Base-by-base conservation (phyloP, 1,140 invertebrate genomes). In the Planococcus citri region DNA sequence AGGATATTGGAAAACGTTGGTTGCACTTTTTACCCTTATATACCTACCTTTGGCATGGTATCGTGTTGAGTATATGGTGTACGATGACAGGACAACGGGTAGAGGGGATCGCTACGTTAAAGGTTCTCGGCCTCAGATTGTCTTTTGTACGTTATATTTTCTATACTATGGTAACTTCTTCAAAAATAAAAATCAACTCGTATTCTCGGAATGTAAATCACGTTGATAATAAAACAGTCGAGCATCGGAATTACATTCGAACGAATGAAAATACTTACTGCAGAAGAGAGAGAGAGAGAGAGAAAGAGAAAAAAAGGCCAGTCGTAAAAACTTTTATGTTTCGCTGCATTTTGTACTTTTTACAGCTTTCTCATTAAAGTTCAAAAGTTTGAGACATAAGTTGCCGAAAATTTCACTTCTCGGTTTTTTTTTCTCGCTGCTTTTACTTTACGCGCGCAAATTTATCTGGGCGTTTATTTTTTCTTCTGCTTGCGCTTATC, bases 251-350 rank as follows among this genome's bases (percentile, higher is more conserved):
- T 51, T 51, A 51, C 41, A 20, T 51, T 51, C 41, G 41, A 51
- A n/a, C 41, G 41, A 51, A 51, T 51, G 41, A 51, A 51, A 51
- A 51, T 20, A 20, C 41, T 51, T 20, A 20, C 41, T 51, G n/a
- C 41, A 20, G 29, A n/a, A n/a, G n/a, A n/a, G n/a, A n/a, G n/a
- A n/a, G n/a, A n/a, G n/a, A 37, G 33, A 37, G 33, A n/a, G 33
- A 6, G 33, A 6, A 37, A 37, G 6, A 14, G n/a, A 51, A 51
- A 51, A 51, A 51, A 51, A 51, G 17, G 17, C 41, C 41, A 51
- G 41, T 51, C 41, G 41, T 51, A 51, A 51, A 51, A 51, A 51
- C 41, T 51, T 51, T 51, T 51, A 51, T 51, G 41, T 51, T 51
- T 51, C 41, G 41, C 41, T 51, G 41, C 41, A 51, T 51, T 51